phyloP scores from a whole-genome alignment of 2,888 invertebrate species.

The Tipula helvola region DNA sequence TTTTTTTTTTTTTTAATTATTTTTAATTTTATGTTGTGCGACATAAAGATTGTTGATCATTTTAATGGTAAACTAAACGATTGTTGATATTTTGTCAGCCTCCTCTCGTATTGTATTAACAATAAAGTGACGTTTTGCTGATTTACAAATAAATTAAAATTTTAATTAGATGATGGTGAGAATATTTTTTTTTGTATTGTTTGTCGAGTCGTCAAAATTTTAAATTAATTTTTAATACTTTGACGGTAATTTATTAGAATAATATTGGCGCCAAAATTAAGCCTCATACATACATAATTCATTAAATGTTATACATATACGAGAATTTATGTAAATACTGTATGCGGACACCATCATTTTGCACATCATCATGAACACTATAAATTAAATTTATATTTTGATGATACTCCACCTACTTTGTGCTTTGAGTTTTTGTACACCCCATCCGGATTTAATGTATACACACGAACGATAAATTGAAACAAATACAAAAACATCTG shows the following conservation, averaged over 20 bases:
- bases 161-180: background rate
- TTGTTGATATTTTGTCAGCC: background rate
- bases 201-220: background rate
- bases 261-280: background rate
- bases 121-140: background rate
- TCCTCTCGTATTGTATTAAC: background rate
- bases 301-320: background rate
- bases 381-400: background rate
- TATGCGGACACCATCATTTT: background rate
- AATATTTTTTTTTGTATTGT: background rate
- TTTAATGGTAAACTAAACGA: background rate
- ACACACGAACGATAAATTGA: background rate
- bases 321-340: background rate
- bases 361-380: background rate
- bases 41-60: background rate
- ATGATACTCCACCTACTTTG: background rate
- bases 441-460: background rate
- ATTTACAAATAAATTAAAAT: background rate
- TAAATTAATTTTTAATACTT: background rate
- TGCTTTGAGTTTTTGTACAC: background rate
- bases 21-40: background rate
- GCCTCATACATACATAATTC: background rate
- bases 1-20: background rate
- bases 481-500: background rate
- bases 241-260: background rate